Percentiles rank a stretch among this genome's conserved stretches.
Evolutionary conservation across 2,888 invertebrate genomes (phyloP).

Genomic region (Plemyria rubiginata): DNA sequence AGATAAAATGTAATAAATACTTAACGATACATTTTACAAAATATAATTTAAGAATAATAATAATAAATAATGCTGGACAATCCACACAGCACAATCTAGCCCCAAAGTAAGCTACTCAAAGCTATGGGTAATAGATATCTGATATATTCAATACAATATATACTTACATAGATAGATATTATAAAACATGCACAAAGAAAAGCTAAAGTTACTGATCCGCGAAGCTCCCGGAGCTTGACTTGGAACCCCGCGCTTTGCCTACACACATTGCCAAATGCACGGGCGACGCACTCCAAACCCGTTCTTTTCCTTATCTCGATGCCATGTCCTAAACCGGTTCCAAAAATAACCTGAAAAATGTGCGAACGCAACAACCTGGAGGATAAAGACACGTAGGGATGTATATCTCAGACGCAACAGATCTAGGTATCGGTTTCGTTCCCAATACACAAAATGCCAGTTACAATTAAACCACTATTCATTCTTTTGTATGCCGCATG

Average conservation of each 20-base stretch:
- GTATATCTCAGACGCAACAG: not conserved
- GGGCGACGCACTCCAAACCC: conserved; percentile 62
- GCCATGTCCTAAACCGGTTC: conserved; percentile 62
- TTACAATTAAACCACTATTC: conserved; percentile 14
- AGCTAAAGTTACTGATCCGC: not conserved
- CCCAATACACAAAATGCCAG: conserved; percentile 25
- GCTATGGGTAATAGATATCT: too few relatives aligned
- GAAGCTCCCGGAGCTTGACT: conserved; percentile 6
- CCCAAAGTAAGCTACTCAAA: too few relatives aligned
- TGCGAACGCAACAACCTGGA: conserved; percentile 16
- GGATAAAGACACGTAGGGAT: conserved; percentile 7
- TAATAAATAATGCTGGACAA: too few relatives aligned
- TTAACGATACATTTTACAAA: too few relatives aligned
- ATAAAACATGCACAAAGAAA: not conserved
- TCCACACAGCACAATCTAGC: too few relatives aligned
- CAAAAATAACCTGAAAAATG: conserved; percentile 43
- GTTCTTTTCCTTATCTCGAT: conserved; percentile 61
- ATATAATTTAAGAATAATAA: too few relatives aligned
- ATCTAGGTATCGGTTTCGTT: conserved; percentile 34
- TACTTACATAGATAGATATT: too few relatives aligned
- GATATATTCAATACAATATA: too few relatives aligned
- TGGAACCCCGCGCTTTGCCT: conserved; percentile 53
- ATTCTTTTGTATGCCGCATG: conserved; percentile 20
- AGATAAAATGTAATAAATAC: too few relatives aligned
- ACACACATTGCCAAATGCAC: conserved; percentile 58